A percentile compares a stretch with the other conserved stretches of the same genome.
phyloP scores from a whole-genome alignment of 2,797 vertebrate species.

The Siniperca undulata region DNA sequence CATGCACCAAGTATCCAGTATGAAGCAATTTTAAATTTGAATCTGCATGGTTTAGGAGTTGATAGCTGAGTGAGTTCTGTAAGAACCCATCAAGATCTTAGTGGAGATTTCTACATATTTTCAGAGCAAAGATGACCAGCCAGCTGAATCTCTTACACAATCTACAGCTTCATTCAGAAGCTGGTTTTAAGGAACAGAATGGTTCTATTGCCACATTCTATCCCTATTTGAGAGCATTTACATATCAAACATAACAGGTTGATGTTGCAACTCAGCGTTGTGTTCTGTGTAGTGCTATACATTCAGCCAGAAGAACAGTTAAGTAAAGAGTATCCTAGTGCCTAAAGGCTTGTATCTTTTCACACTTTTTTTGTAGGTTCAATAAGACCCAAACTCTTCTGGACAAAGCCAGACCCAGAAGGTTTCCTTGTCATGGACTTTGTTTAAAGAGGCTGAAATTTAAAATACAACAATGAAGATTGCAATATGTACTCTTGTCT shows the following conservation, averaged over 20 bases:
- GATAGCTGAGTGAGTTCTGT: constrained; percentile 10
- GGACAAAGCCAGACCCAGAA: not conserved
- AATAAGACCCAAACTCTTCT: constrained; percentile 1
- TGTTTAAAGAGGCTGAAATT: no score
- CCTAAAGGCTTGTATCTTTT: constrained; percentile 6
- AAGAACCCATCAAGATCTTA: constrained; percentile 13
- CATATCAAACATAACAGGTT: constrained; percentile 13
- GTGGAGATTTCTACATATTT: constrained; percentile 25
- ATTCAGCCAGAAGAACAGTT: constrained; percentile 70
- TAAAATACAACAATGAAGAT: not conserved
- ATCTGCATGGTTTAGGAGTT: constrained; percentile 1
- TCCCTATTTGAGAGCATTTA: constrained; percentile 6
- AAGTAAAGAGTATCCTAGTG: constrained; percentile 7
- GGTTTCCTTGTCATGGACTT: not conserved
- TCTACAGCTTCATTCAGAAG: constrained; percentile 48
- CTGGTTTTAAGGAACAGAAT: constrained; percentile 47
- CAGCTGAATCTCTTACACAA: constrained; percentile 40
- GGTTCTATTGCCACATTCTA: constrained; percentile 42
- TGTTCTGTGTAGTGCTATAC: constrained; percentile 79
- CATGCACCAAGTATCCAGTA: not conserved
- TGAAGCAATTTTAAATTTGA: constrained; percentile 15
- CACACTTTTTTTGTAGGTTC: not conserved
- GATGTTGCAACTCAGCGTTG: constrained; percentile 20
- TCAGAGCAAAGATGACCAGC: constrained; percentile 17
- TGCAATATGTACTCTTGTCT: constrained; percentile 5